These are phyloP conservation scores for Procavia capensis DNA, from an alignment of 2,113 vertebrate species.

Conservation along the genomic window DNA sequence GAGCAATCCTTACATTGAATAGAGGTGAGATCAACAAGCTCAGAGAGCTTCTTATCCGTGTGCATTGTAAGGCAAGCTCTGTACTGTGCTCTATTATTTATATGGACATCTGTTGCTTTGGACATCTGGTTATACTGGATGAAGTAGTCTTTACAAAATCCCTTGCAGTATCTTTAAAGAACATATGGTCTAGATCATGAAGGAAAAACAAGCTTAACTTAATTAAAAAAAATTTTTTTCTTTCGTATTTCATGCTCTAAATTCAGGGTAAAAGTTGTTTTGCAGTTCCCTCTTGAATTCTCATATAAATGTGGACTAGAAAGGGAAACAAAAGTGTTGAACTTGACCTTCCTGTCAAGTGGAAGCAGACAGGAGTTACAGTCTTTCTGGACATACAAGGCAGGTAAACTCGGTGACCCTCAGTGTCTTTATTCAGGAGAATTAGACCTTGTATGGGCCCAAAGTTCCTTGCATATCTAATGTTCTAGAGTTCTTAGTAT, in stretches of 20 bases:
- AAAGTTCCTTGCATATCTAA: neutral
- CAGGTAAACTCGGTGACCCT: conserved; percentile 9
- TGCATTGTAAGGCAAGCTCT: conserved; percentile 74
- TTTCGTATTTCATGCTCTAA: conserved; percentile 71
- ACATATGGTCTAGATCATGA: conserved; percentile 82
- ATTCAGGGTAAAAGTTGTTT: conserved; percentile 80
- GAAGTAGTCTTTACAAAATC: conserved; percentile 75
- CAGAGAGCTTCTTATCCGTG: conserved; percentile 68
- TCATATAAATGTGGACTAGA: conserved; percentile 70
- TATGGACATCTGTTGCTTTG: conserved; percentile 81
- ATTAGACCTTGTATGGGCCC: neutral
- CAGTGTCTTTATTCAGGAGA: neutral
- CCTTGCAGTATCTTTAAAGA: conserved; percentile 79
- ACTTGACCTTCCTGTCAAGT: conserved; percentile 61
- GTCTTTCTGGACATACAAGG: neutral
- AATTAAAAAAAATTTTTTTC: conserved; percentile 77
- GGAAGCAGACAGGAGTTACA: conserved; percentile 1
- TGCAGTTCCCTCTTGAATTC: conserved; percentile 75
- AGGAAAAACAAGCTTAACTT: conserved; percentile 82
- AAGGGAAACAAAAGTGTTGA: conserved; percentile 54
- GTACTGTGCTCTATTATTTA: conserved; percentile 78
- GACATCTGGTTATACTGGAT: conserved; percentile 82
- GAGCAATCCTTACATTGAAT: conserved; percentile 63
- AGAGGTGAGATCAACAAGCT: conserved; percentile 76
- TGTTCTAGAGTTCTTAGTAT: neutral